Conservation (phyloP, 2,888 invertebrate species). For the Alloplasta piceator region DNA sequence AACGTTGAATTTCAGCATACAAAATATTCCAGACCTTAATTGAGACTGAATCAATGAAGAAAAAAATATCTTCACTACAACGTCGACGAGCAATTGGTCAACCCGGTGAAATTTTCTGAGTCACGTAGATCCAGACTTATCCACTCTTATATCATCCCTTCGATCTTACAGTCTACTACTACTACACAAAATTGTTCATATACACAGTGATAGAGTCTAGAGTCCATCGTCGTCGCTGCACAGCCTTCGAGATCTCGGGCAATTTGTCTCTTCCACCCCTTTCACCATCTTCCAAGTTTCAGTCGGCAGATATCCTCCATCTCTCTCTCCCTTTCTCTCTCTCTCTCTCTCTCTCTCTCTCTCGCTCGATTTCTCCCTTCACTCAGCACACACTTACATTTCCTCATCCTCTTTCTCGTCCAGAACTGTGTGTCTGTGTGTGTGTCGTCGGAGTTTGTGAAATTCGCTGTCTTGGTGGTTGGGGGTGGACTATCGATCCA, state of each 20-base stretch:
- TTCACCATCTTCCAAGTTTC: slow-evolving; percentile 51
- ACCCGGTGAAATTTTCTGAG: slow-evolving; percentile 39
- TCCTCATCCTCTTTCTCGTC: slow-evolving; percentile 28
- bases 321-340: slow-evolving; percentile 21
- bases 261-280: slow-evolving; percentile 72
- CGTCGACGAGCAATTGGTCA: slow-evolving; percentile 12
- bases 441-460: slow-evolving; percentile 37
- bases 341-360: slow-evolving; percentile 14
- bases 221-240: slow-evolving; percentile 38
- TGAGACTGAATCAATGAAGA: too few relatives aligned
- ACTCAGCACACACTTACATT: slow-evolving; percentile 65
- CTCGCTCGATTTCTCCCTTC: slow-evolving; percentile 59
- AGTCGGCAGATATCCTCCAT: slow-evolving; percentile 31
- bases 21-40: too few relatives aligned
- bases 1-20: too few relatives aligned
- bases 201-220: slow-evolving; percentile 20
- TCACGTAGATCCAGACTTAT: slow-evolving; percentile 46
- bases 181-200: slow-evolving; percentile 24
- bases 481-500: slow-evolving; percentile 75
- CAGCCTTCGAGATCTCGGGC: slow-evolving; percentile 69
- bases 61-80: slow-evolving; percentile 4
- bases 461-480: slow-evolving; percentile 47
- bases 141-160: slow-evolving; percentile 9
- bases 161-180: slow-evolving; percentile 3
- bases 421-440: slow-evolving; percentile 4